Evolutionary conservation across 2,113 vertebrate genomes (phyloP), one percentile per base, ranked within the genome.

Genomic region (Malurus melanocephalus): DNA sequence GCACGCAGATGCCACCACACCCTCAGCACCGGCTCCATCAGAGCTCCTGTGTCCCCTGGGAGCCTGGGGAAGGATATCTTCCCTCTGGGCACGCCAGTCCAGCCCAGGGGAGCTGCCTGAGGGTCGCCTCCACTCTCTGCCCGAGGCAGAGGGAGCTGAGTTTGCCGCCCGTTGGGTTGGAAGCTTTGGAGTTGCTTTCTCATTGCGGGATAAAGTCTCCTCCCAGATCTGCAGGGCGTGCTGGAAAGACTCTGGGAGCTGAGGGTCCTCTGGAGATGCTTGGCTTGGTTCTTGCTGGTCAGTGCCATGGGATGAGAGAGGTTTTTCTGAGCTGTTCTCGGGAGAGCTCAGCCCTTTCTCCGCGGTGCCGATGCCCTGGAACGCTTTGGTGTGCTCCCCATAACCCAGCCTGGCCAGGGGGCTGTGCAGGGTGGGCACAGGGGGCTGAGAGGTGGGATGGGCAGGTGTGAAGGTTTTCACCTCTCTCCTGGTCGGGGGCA

Each of bases 161-260:
- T 18, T 85, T 21, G 78, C 21, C 3, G 17, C 19, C 19, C 11
- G 18, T 7, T 51, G 46, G 17, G 73, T 5, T 19, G 55, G 55
- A 20, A 74, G 17, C 4, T 15, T 15, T 9, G 65, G 19, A 2
- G 27, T 49, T 6, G 71, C 45, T 62, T 68, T 60, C 14, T 93
- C 71, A 0, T 57, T 43, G n/a, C 30, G 30, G 82, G 90, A 85
- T 20, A 82, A 94, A 76, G 95, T 46, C 27, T 94, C 96, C 88
- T 97, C 95, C 96, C 97, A 97, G 40, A 96, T 95, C 80, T 87
- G 80, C 7, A 96, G 89, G 19, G 94, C 88, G 2, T 68, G 66
- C 15, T 73, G 95, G 92, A 97, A 97, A 80, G 89, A 94, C 24
- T 27, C 76, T 1, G 17, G 13, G 49, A 56, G 21, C 0, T 0